A percentile compares a stretch with the other conserved stretches of the same genome.
Conservation (phyloP, 30 jellyfish, hydroid and myxozoan genomes). For the Cassiopea xamachana region DNA sequence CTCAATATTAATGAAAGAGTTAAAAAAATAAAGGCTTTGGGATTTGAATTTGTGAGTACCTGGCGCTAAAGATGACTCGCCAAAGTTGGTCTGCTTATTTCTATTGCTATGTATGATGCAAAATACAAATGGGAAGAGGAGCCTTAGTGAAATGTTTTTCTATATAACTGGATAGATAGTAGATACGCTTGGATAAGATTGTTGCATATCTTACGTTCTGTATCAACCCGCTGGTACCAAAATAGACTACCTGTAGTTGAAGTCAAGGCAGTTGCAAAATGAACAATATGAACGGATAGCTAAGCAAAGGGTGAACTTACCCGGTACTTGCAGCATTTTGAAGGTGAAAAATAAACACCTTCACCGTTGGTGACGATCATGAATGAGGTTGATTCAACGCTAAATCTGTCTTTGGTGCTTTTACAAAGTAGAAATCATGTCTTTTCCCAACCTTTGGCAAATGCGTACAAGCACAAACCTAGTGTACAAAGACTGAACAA, state of each 20-base stretch:
- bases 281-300: neutral
- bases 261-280: neutral
- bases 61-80: too few relatives aligned
- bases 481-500: neutral
- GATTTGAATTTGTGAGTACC: too few relatives aligned
- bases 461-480: neutral
- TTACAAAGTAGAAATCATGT: neutral
- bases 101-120: too few relatives aligned
- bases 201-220: too few relatives aligned
- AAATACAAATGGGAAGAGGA: too few relatives aligned
- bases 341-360: neutral
- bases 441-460: neutral
- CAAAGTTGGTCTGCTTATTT: too few relatives aligned
- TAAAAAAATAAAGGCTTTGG: too few relatives aligned
- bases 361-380: neutral
- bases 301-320: neutral
- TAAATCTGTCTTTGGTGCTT: neutral
- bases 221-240: too few relatives aligned
- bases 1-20: too few relatives aligned
- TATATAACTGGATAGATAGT: too few relatives aligned
- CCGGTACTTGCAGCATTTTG: constrained; percentile 21
- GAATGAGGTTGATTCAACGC: neutral
- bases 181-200: too few relatives aligned
- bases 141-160: too few relatives aligned
- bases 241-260: neutral